Base-by-base conservation (phyloP, 1,140 invertebrate genomes). In the Lasioglossum albipes region DNA sequence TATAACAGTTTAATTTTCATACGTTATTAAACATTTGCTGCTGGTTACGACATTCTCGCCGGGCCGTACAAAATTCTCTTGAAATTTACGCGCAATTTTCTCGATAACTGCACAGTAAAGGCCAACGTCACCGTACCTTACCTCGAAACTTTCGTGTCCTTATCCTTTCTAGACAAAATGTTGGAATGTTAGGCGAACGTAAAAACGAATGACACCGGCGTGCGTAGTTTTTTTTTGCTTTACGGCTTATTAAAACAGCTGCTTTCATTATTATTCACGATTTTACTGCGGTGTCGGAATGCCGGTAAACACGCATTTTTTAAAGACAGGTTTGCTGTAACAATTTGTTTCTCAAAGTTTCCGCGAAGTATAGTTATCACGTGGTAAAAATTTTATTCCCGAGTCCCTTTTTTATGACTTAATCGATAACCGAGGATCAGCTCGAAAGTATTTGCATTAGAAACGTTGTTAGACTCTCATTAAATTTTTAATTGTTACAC, bases 1-100 rank as follows among this genome's bases (percentile, higher is more conserved):
- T 57, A 71, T 49, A 49, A n/a, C 66, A 16, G 10, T 59, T 71
- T 71, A 57, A 71, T 71, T 71, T 71, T 71, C 69, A 57, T 59
- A 41, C 69, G 31, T 71, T 41, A 59, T 57, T 57, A 71, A 71
- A 57, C 69, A 71, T 57, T 71, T 59, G 10, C 57, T n/a, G 52
- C 52, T 16, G 31, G 9, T 59, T 59, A 71, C 31, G 52, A 22
- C 52, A 41, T 71, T 59, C 69, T 45, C 42, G 42, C 42, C 66
- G 66, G 45, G 42, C 42, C 42, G 42, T 49, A 27, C 66, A 27
- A 68, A 68, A 68, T 68, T 68, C 66, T 49, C 66, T 5, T 4
- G 42, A 52, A 49, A 49, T 68, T 68, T 68, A 68, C 66, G 66
- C 42, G 69, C 27, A 36, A 45, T 71, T 57, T 71, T 71, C 27